Conservation (phyloP, 2,888 invertebrate genomes). For the Xestia sexstrigata region DNA sequence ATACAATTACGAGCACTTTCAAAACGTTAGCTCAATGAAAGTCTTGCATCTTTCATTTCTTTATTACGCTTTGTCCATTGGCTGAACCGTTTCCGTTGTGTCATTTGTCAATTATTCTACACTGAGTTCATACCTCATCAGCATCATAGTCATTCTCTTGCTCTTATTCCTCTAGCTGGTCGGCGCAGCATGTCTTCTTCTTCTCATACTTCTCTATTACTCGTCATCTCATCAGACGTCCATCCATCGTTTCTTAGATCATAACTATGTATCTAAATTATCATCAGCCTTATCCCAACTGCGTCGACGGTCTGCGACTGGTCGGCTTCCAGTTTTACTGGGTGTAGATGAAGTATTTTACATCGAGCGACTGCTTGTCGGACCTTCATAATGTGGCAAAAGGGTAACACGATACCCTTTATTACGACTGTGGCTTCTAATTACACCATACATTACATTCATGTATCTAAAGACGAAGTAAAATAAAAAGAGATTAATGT, state of each 20-base stretch:
- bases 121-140: background rate
- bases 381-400: background rate
- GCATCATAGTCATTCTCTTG: too few species aligned
- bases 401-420: background rate
- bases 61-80: slow-evolving; percentile 3
- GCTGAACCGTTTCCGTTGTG: background rate
- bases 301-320: too few species aligned
- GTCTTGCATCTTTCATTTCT: slow-evolving; percentile 22
- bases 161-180: too few species aligned
- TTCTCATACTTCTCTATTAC: too few species aligned
- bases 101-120: background rate
- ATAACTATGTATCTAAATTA: background rate
- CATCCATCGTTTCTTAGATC: too few species aligned
- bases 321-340: background rate
- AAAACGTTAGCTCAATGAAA: slow-evolving; percentile 45
- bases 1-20: slow-evolving; percentile 65
- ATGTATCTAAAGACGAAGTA: background rate
- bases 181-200: too few species aligned
- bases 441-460: background rate
- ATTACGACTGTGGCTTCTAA: background rate
- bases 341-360: background rate
- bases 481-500: background rate
- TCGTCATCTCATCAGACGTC: too few species aligned
- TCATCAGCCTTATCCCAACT: background rate
- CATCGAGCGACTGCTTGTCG: background rate